Conservation (phyloP, 2,113 vertebrate genomes). For the Thalassoma bifasciatum region DNA sequence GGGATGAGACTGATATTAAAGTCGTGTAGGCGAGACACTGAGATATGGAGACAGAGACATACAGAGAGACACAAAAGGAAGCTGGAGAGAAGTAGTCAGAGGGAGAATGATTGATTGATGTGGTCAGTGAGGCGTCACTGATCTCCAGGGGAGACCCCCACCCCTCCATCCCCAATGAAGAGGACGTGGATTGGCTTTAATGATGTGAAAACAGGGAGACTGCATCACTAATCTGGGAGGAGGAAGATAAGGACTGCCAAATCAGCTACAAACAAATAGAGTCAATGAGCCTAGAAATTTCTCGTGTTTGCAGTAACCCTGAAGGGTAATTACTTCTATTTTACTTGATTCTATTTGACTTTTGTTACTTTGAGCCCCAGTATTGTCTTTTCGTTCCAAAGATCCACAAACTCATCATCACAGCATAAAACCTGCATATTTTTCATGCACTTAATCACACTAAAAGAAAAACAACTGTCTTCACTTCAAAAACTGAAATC, state of each 20-base stretch:
- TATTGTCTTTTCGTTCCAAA: neutral
- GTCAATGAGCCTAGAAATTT: conserved; percentile 12
- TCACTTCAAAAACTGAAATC: no score
- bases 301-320: neutral
- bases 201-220: conserved; percentile 66
- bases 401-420: neutral
- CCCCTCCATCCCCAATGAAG: conserved; percentile 22
- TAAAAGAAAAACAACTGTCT: neutral
- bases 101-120: conserved; percentile 84
- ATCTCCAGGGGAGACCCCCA: conserved; percentile 75
- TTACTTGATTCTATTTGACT: neutral
- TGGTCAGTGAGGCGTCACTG: conserved; percentile 82
- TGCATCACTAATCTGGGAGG: conserved; percentile 63
- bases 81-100: conserved; percentile 66
- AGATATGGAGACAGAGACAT: conserved; percentile 76
- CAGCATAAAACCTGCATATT: neutral
- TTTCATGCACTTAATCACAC: neutral
- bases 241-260: conserved; percentile 39
- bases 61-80: conserved; percentile 78
- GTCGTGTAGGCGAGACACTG: conserved; percentile 65
- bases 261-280: conserved; percentile 55
- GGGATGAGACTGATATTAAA: conserved; percentile 70
- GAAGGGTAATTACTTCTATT: no score
- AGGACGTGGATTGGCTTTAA: conserved; percentile 70
- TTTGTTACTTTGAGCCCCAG: no score